These are phyloP conservation scores for Arion vulgaris DNA, from an alignment of 1,140 invertebrate species.

Conservation along the genomic window DNA sequence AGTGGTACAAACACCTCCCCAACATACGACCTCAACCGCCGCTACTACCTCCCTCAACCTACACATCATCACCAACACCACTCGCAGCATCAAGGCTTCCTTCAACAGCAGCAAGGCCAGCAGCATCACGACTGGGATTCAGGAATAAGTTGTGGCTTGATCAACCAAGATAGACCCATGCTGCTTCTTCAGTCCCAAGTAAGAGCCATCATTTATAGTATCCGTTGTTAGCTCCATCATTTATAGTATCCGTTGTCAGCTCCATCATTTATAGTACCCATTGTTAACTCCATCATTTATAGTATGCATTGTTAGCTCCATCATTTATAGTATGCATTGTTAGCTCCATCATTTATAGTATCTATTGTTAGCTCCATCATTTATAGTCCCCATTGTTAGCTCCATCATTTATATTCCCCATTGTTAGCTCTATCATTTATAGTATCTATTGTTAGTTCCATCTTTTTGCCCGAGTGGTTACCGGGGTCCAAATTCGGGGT, in stretches of 20 bases:
- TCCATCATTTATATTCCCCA: too few species aligned
- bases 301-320: not conserved
- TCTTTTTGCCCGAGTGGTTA: too few species aligned
- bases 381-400: too few species aligned
- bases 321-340: too few species aligned
- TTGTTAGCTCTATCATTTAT: too few species aligned
- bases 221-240: not conserved
- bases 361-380: too few species aligned
- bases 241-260: not conserved
- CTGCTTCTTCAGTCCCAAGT: conserved; percentile 40
- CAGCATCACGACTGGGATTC: conserved; percentile 25
- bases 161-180: conserved; percentile 37
- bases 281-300: not conserved
- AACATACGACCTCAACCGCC: conserved; percentile 18
- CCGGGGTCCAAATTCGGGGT: too few species aligned
- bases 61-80: conserved; percentile 8
- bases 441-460: too few species aligned
- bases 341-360: too few species aligned
- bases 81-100: conserved; percentile 11
- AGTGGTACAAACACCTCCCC: not conserved
- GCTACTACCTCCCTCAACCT: conserved; percentile 16
- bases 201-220: not conserved
- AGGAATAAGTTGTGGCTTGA: not conserved
- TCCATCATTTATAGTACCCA: not conserved
- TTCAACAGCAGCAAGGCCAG: conserved; percentile 1